Conservation (phyloP, 2,888 invertebrate genomes). For the Nymphalis polychloros region DNA sequence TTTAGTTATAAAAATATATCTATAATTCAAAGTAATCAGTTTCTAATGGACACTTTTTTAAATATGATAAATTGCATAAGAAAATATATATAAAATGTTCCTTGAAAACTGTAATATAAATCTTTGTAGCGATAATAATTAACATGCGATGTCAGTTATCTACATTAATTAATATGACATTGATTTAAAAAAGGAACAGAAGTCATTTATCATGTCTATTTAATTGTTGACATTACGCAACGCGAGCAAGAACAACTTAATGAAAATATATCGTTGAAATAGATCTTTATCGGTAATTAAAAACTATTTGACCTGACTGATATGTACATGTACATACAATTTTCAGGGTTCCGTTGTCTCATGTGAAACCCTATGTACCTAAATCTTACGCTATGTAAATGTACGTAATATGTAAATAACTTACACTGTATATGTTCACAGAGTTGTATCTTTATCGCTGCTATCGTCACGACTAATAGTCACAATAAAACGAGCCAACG, state of each 20-base stretch:
- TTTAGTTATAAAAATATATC: neutral
- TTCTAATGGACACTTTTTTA: neutral
- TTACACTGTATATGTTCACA: too few species aligned
- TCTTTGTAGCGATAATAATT: slow-evolving; percentile 13
- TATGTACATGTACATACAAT: neutral
- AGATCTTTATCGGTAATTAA: slow-evolving; percentile 21
- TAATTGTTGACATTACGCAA: slow-evolving; percentile 20
- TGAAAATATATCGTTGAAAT: slow-evolving; percentile 12
- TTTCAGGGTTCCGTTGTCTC: too few species aligned
- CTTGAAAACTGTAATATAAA: neutral
- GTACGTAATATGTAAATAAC: too few species aligned
- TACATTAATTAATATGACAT: slow-evolving; percentile 30
- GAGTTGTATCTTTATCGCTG: too few species aligned
- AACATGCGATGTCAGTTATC: slow-evolving; percentile 20
- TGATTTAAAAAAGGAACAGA: slow-evolving; percentile 25
- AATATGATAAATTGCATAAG: neutral
- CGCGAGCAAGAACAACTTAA: slow-evolving; percentile 13
- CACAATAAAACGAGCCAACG: too few species aligned
- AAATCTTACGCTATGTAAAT: too few species aligned
- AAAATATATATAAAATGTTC: neutral
- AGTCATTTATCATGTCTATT: slow-evolving; percentile 31
- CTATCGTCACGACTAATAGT: too few species aligned
- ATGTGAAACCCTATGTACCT: too few species aligned
- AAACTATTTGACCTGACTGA: slow-evolving; percentile 16
- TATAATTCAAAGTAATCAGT: neutral